Percentiles rank a stretch among this genome's conserved stretches.
Evolutionary conservation across 2,113 vertebrate species (phyloP).

Genomic region (Plecturocebus donacophilus): DNA sequence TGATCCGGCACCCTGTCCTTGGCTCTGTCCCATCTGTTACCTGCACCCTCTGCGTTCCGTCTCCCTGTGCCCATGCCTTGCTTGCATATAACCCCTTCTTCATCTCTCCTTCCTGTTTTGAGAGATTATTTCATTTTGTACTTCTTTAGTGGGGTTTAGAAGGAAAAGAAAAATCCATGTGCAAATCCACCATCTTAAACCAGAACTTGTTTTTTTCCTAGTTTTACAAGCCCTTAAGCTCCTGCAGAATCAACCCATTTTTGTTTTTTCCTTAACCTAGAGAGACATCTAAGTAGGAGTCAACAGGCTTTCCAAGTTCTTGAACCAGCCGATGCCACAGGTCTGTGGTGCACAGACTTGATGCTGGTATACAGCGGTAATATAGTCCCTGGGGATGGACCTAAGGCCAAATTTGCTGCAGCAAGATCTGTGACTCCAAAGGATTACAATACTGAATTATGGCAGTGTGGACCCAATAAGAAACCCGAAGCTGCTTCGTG

Average conservation of each 20-base stretch:
- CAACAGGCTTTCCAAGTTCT: neutral
- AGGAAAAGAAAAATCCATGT: conserved; percentile 22
- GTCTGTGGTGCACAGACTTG: neutral
- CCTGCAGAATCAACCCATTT: neutral
- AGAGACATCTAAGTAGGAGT: neutral
- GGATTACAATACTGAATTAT: neutral
- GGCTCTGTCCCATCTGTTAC: too few relatives aligned
- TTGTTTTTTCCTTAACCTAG: conserved; percentile 1
- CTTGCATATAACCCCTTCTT: neutral
- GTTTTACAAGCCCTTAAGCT: conserved; percentile 15
- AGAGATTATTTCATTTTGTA: conserved; percentile 25
- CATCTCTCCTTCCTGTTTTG: neutral
- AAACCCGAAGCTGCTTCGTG: neutral
- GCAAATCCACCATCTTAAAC: conserved; percentile 13
- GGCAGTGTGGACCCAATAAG: neutral
- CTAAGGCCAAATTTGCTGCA: neutral
- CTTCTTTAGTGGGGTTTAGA: neutral
- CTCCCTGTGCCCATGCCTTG: neutral
- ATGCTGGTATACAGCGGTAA: neutral
- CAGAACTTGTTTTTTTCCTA: neutral
- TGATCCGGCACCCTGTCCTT: neutral
- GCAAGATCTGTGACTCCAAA: neutral
- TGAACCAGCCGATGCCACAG: neutral
- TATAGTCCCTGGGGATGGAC: neutral
- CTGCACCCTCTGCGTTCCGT: neutral